phyloP scores from a whole-genome alignment of 2,113 vertebrate species.

The Coturnix japonica region DNA sequence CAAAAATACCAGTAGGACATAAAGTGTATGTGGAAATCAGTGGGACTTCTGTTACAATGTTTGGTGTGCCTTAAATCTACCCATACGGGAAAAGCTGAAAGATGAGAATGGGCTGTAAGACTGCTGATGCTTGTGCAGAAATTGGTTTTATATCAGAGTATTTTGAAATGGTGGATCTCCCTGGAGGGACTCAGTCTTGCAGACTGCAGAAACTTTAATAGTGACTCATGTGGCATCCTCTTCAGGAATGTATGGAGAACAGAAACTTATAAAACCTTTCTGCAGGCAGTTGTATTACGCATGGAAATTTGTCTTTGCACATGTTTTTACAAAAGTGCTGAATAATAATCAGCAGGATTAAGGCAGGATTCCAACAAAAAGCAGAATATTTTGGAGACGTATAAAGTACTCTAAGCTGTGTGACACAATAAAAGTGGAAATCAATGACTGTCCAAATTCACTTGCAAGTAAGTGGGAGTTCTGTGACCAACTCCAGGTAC shows the following conservation, averaged over 20 bases:
- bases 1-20: fast-evolving
- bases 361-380: background rate
- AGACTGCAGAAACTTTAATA: background rate
- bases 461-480: background rate
- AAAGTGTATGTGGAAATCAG: background rate
- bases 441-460: background rate
- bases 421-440: background rate
- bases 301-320: background rate
- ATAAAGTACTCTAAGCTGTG: background rate
- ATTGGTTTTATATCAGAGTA: background rate
- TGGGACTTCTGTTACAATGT: background rate
- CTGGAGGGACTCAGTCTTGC: background rate
- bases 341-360: background rate
- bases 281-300: background rate
- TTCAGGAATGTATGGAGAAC: background rate
- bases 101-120: background rate
- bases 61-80: background rate
- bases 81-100: background rate
- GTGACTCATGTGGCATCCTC: background rate
- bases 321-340: background rate
- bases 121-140: background rate
- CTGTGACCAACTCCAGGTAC: slow-evolving; percentile 13
- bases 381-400: background rate
- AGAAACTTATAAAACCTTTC: background rate
- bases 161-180: background rate